Conservation (phyloP, 2,888 invertebrate species). For the Coleophora flavipennella region DNA sequence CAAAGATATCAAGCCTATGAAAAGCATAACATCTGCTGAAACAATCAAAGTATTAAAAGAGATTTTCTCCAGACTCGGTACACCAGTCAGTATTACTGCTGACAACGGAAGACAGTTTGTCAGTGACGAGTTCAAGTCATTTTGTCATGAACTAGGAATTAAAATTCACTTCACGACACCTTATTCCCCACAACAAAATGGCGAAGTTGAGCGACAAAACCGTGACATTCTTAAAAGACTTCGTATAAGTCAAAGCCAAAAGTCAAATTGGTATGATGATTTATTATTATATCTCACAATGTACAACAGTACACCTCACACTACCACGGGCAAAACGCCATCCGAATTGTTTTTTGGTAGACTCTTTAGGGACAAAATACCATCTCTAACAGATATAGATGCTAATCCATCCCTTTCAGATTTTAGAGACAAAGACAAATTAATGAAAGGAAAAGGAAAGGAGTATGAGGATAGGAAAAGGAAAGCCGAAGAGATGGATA, state of each 20-base stretch:
- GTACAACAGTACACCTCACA: no score
- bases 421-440: constrained; percentile 17
- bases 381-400: not conserved
- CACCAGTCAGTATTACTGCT: constrained; percentile 11
- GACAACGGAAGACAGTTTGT: no score
- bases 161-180: constrained; percentile 15
- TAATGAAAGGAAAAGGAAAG: constrained; percentile 6
- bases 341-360: constrained; percentile 19
- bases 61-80: constrained; percentile 10
- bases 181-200: constrained; percentile 22
- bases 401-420: constrained; percentile 23
- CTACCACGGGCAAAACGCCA: no score
- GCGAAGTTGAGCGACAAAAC: constrained; percentile 21
- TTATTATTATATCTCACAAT: no score
- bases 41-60: constrained; percentile 11
- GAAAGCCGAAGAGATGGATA: no score
- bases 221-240: constrained; percentile 18
- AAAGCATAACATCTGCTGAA: constrained; percentile 1
- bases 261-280: no score
- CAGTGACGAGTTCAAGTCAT: constrained; percentile 10
- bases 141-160: constrained; percentile 15
- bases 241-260: constrained; percentile 13
- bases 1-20: constrained; percentile 9
- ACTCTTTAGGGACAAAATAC: constrained; percentile 19
- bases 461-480: not conserved